phyloP scores from a whole-genome alignment of 2,797 vertebrate genomes.

The Scarus forsteni region DNA sequence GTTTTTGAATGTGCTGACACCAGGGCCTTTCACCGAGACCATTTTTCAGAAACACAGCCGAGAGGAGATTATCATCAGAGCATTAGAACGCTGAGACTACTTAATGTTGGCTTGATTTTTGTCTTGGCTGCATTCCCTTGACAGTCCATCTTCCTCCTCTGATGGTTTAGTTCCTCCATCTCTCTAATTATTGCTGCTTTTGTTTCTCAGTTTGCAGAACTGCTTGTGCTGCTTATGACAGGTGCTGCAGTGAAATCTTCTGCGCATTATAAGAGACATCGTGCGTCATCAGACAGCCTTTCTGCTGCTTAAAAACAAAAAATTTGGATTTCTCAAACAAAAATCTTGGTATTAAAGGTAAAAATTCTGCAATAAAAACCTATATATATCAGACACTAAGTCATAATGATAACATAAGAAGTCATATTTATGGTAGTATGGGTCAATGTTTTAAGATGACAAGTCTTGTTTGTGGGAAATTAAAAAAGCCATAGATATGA shows the following conservation, averaged over 20 bases:
- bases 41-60: constrained; percentile 41
- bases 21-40: constrained; percentile 27
- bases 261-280: constrained; percentile 7
- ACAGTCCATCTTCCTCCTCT: constrained; percentile 19
- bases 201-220: constrained; percentile 11
- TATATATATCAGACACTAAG: too few relatives aligned
- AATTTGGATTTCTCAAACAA: too few relatives aligned
- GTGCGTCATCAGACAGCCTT: too few relatives aligned
- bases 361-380: too few relatives aligned
- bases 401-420: too few relatives aligned
- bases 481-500: too few relatives aligned
- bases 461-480: too few relatives aligned
- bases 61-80: constrained; percentile 52
- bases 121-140: constrained; percentile 36
- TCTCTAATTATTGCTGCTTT: constrained; percentile 21
- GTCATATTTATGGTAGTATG: too few relatives aligned
- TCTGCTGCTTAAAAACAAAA: too few relatives aligned
- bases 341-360: too few relatives aligned
- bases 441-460: too few relatives aligned
- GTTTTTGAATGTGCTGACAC: constrained; percentile 46
- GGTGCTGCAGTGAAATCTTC: constrained; percentile 8
- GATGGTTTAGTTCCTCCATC: constrained; percentile 28
- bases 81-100: constrained; percentile 26
- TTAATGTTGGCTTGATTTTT: constrained; percentile 33
- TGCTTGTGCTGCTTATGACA: constrained; percentile 4